A percentile compares a stretch with the other conserved stretches of the same genome.
Conservation (phyloP, 2,888 invertebrate species). For the Yponomeuta cagnagella region DNA sequence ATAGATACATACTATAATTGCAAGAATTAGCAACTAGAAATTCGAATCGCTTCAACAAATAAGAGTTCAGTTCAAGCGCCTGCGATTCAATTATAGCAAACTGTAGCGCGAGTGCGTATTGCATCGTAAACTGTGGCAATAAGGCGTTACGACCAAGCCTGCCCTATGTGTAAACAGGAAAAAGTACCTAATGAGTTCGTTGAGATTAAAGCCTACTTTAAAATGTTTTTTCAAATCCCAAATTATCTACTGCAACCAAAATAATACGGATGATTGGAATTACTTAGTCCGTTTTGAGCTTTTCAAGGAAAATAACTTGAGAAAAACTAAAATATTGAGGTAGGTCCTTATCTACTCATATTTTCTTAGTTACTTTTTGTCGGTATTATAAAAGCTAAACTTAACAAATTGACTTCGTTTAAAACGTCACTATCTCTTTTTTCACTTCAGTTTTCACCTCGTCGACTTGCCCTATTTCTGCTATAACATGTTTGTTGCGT, state of each 20-base stretch:
- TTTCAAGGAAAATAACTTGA: too few species aligned
- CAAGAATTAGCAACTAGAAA: background rate
- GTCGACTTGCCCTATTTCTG: background rate
- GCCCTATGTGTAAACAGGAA: background rate
- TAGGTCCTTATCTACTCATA: too few species aligned
- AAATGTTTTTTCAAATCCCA: too few species aligned
- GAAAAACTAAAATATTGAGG: too few species aligned
- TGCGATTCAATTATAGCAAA: constrained; percentile 69
- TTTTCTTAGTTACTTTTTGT: too few species aligned
- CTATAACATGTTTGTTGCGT: constrained; percentile 22
- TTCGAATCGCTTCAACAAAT: constrained; percentile 35
- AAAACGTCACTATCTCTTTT: background rate
- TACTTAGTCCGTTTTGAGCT: too few species aligned
- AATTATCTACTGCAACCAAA: too few species aligned
- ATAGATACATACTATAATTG: too few species aligned
- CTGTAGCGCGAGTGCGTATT: constrained; percentile 59
- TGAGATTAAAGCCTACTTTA: background rate
- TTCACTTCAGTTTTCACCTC: background rate
- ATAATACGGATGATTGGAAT: too few species aligned
- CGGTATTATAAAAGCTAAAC: too few species aligned
- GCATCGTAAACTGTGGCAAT: constrained; percentile 62
- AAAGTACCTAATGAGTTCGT: background rate
- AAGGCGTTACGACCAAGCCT: constrained; percentile 55
- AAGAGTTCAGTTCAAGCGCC: constrained; percentile 56
- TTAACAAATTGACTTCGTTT: background rate